Evolutionary conservation across 2,888 invertebrate genomes (phyloP).

Genomic region (Metellina segmentata): DNA sequence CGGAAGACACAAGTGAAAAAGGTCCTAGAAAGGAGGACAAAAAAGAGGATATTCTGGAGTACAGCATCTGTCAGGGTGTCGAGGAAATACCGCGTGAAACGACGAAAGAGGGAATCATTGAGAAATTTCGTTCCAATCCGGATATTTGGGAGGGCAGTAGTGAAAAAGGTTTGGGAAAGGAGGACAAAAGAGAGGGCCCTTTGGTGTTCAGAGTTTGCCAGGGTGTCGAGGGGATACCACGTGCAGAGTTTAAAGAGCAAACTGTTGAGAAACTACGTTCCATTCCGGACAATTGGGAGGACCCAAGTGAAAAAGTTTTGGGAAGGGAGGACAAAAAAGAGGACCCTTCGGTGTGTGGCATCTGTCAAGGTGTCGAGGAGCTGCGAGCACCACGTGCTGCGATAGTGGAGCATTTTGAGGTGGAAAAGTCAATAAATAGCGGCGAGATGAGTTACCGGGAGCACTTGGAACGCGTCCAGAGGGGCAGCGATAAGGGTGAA

Average conservation of each 20-base stretch:
- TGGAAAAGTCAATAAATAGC: constrained; percentile 54
- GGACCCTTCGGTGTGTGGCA: constrained; percentile 2
- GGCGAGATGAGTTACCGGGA: constrained; percentile 3
- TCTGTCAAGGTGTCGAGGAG: constrained; percentile 30
- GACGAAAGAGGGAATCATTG: no score
- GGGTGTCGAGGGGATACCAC: no score
- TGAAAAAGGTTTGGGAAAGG: no score
- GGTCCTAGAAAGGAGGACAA: not conserved
- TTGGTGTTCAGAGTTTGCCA: no score
- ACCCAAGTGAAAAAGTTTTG: not conserved
- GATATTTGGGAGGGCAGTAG: no score
- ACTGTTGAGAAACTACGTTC: not conserved
- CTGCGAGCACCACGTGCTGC: not conserved
- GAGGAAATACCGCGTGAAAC: no score
- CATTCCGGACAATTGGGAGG: not conserved
- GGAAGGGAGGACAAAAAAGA: not conserved
- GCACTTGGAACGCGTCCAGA: constrained; percentile 56
- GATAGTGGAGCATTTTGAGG: constrained; percentile 16
- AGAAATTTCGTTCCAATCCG: not conserved
- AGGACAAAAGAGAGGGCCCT: no score
- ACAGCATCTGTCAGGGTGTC: not conserved
- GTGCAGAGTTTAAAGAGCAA: no score
- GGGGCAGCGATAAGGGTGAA: constrained; percentile 30
- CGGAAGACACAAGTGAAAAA: not conserved
- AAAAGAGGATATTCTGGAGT: not conserved